Evolutionary conservation across 2,888 invertebrate species (phyloP).

Genomic region (Macrostomum cliftonense): DNA sequence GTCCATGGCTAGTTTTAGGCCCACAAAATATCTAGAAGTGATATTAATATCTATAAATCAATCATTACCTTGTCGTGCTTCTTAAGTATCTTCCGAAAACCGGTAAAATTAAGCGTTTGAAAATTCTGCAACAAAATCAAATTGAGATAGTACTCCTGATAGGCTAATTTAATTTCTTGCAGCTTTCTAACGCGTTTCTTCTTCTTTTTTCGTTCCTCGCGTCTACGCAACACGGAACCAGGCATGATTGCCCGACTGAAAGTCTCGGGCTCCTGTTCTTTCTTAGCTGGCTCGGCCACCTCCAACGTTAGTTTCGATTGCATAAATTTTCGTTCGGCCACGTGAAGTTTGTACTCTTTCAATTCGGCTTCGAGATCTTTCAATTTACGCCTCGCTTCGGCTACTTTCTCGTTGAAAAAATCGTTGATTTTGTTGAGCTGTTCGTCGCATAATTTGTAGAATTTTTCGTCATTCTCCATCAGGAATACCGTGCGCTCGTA

Average conservation of each 20-base stretch:
- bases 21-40: too few species aligned
- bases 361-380: constrained; percentile 72
- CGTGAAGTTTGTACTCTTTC: constrained; percentile 40
- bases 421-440: constrained; percentile 89
- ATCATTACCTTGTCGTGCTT: constrained; percentile 79
- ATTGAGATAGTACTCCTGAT: constrained; percentile 91
- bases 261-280: constrained; percentile 15
- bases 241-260: constrained; percentile 5
- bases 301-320: not conserved
- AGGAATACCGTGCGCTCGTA: not conserved
- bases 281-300: constrained; percentile 10
- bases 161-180: constrained; percentile 82
- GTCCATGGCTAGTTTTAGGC: too few species aligned
- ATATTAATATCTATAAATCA: not conserved
- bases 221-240: not conserved
- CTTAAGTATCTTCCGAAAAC: constrained; percentile 93
- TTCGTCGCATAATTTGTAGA: constrained; percentile 53
- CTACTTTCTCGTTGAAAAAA: constrained; percentile 72
- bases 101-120: constrained; percentile 91
- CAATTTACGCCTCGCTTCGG: constrained; percentile 85
- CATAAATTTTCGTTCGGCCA: constrained; percentile 5
- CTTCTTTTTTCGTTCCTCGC: constrained; percentile 11
- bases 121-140: constrained; percentile 89
- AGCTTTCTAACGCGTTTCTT: constrained; percentile 16
- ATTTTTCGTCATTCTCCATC: constrained; percentile 26